phyloP scores from a whole-genome alignment of 2,888 invertebrate species.

The Isotomurus palustris region DNA sequence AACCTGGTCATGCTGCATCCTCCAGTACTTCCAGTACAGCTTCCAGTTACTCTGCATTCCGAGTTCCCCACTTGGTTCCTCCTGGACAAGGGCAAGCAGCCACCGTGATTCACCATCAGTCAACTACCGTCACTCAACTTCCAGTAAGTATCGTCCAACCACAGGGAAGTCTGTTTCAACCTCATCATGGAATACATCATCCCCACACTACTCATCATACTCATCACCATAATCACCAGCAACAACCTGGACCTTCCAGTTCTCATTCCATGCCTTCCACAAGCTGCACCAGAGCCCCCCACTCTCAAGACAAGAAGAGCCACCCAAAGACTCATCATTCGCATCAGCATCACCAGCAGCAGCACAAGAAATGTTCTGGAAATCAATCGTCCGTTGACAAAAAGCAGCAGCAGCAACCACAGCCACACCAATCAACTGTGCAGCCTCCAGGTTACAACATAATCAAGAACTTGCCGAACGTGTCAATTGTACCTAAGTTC shows the following conservation, averaged over 20 bases:
- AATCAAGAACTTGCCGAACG: slow-evolving; percentile 44
- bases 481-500: slow-evolving; percentile 45
- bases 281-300: no score
- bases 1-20: neutral
- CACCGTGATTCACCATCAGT: slow-evolving; percentile 10
- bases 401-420: neutral
- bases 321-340: no score
- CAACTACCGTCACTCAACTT: slow-evolving; percentile 15
- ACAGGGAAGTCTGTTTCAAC: slow-evolving; percentile 22
- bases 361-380: no score
- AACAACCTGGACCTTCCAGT: neutral
- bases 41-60: slow-evolving; percentile 41
- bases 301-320: no score
- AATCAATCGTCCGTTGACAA: no score
- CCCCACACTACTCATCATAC: no score
- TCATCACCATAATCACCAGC: slow-evolving; percentile 5
- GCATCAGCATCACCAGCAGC: slow-evolving; percentile 1
- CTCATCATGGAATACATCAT: no score
- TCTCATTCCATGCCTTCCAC: no score
- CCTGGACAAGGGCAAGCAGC: no score
- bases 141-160: slow-evolving; percentile 41
- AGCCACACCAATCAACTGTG: neutral
- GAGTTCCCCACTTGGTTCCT: slow-evolving; percentile 33
- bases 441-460: slow-evolving; percentile 33
- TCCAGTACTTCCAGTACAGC: slow-evolving; percentile 9